phyloP scores from a whole-genome alignment of 2,797 vertebrate species.

The Ispidina lecontei region DNA sequence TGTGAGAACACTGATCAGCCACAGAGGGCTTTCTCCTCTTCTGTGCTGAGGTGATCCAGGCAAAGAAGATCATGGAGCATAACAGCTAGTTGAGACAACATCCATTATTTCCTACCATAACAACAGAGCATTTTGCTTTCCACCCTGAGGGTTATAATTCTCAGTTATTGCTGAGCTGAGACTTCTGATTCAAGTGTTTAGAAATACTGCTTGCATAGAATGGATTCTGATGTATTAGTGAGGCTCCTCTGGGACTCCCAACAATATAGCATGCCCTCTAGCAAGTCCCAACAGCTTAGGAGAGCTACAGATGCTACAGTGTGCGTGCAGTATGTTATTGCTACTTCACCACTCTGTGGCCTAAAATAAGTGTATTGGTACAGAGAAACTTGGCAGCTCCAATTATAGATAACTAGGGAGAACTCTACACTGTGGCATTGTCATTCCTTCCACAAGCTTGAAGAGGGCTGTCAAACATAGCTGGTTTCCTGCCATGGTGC shows the following conservation, averaged over 20 bases:
- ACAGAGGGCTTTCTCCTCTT: background rate
- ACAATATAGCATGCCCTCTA: background rate
- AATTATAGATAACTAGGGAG: background rate
- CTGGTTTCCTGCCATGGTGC: rapidly evolving
- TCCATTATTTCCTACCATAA: background rate
- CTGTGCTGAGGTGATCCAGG: background rate
- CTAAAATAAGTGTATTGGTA: background rate
- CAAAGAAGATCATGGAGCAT: rapidly evolving
- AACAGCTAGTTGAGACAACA: background rate
- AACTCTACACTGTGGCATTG: background rate
- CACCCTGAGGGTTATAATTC: background rate
- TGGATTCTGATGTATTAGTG: background rate
- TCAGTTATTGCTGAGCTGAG: background rate
- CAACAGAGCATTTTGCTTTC: background rate
- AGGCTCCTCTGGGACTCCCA: background rate
- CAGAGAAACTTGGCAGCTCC: background rate
- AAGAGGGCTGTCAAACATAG: background rate
- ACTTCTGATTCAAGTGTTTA: conserved; percentile 1
- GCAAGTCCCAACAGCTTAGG: background rate
- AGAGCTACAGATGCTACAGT: background rate
- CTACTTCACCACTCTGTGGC: background rate
- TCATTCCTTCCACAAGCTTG: background rate
- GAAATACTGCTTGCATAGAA: background rate
- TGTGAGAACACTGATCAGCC: background rate
- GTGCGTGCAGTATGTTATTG: background rate